phyloP scores from a whole-genome alignment of 2,888 invertebrate genomes.

The Diplazon laetatorius region DNA sequence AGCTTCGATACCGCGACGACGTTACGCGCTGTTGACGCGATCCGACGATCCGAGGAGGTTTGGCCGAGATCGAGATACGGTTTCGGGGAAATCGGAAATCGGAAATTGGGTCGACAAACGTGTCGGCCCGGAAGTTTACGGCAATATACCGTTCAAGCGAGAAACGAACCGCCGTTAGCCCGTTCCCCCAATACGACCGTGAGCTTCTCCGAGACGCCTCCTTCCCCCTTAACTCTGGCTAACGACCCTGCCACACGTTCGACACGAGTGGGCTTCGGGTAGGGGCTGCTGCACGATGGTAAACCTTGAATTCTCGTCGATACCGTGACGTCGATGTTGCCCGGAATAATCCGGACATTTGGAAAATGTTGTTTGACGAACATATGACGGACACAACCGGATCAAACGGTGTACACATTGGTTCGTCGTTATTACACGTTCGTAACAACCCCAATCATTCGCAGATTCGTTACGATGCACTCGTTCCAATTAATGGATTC shows the following conservation, averaged over 20 bases:
- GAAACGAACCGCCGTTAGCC: constrained; percentile 58
- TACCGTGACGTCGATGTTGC: constrained; percentile 1
- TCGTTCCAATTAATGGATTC: constrained; percentile 18
- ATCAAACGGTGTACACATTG: background rate
- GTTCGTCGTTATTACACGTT: too few species aligned
- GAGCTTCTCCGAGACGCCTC: constrained; percentile 18
- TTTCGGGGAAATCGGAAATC: constrained; percentile 62
- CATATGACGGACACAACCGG: background rate
- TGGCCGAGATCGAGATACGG: background rate
- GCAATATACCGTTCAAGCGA: constrained; percentile 64
- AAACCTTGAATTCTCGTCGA: constrained; percentile 45
- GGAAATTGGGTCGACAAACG: constrained; percentile 67
- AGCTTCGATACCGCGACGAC: background rate
- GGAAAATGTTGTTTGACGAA: background rate
- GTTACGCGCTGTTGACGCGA: constrained; percentile 34
- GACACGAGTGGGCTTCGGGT: constrained; percentile 2
- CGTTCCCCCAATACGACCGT: constrained; percentile 25
- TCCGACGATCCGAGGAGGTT: constrained; percentile 8
- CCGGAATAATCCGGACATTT: background rate
- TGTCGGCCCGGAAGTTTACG: constrained; percentile 62
- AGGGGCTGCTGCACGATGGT: constrained; percentile 7
- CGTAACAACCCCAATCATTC: background rate
- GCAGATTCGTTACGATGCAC: constrained; percentile 3
- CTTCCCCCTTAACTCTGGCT: constrained; percentile 33
- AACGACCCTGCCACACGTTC: constrained; percentile 46